Evolutionary conservation across 2,888 invertebrate species (phyloP).

Genomic region (Diplazon laetatorius): DNA sequence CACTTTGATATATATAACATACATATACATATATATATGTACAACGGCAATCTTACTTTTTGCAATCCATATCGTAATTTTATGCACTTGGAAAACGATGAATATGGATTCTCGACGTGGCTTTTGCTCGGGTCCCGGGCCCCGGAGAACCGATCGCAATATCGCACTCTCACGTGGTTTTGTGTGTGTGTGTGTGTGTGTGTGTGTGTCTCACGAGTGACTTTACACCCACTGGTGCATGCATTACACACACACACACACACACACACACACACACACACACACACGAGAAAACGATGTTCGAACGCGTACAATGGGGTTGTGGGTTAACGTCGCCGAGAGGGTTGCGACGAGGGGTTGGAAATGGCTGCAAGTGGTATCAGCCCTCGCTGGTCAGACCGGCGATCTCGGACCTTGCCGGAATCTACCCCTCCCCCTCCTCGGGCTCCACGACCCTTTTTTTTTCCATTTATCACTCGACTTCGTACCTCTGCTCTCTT

Average conservation of each 20-base stretch:
- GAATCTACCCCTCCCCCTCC: no score
- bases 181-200: neutral
- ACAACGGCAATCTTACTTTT: conserved; percentile 28
- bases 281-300: neutral
- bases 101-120: conserved; percentile 79
- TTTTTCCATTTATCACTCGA: conserved; percentile 35
- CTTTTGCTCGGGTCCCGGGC: conserved; percentile 59
- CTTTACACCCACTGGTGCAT: neutral
- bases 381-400: conserved; percentile 50
- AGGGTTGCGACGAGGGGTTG: neutral
- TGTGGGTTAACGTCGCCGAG: neutral
- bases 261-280: no score
- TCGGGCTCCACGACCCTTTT: conserved; percentile 16
- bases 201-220: neutral
- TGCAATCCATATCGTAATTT: conserved; percentile 77
- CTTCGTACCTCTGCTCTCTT: neutral
- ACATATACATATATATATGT: no score
- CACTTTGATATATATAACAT: no score
- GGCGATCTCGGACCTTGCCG: conserved; percentile 16
- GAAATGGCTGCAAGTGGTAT: conserved; percentile 49
- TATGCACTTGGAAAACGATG: conserved; percentile 79
- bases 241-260: neutral
- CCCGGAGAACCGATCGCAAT: conserved; percentile 54
- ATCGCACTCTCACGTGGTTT: conserved; percentile 30
- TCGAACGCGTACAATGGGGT: neutral